These are phyloP conservation scores for Xiphophorus birchmanni DNA, from an alignment of 2,797 vertebrate genomes.

Conservation along the genomic window DNA sequence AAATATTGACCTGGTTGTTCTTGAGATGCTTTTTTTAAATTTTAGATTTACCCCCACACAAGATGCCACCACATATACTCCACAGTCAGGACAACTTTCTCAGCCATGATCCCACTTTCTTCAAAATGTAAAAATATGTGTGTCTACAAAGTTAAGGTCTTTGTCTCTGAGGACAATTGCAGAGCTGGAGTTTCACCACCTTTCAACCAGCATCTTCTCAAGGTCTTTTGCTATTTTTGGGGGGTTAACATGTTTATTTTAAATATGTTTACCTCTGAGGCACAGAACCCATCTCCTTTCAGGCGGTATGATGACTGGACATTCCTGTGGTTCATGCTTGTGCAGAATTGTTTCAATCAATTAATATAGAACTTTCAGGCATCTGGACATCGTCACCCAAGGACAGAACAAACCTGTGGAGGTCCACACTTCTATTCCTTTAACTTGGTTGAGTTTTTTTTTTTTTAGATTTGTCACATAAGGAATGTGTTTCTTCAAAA, in stretches of 20 bases:
- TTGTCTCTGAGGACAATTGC: background rate
- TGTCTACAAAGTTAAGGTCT: background rate
- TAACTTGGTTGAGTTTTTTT: background rate
- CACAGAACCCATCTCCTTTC: background rate
- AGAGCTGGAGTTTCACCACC: background rate
- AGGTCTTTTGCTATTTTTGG: background rate
- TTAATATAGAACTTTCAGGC: background rate
- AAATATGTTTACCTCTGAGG: background rate
- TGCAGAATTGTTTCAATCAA: background rate
- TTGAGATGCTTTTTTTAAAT: background rate
- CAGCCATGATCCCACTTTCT: background rate
- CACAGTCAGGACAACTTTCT: background rate
- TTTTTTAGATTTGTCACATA: background rate
- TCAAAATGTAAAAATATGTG: background rate
- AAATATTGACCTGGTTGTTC: background rate
- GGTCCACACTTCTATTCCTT: background rate
- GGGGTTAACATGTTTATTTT: background rate
- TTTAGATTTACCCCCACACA: background rate
- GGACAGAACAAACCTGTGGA: background rate
- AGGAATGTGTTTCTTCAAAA: background rate
- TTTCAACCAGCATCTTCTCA: background rate
- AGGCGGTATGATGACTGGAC: background rate
- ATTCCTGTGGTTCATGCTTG: background rate
- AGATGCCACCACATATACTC: background rate
- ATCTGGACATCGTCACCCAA: background rate